Evolutionary conservation across 2,797 vertebrate species (phyloP).

Genomic region (Protosalanx chinensis): DNA sequence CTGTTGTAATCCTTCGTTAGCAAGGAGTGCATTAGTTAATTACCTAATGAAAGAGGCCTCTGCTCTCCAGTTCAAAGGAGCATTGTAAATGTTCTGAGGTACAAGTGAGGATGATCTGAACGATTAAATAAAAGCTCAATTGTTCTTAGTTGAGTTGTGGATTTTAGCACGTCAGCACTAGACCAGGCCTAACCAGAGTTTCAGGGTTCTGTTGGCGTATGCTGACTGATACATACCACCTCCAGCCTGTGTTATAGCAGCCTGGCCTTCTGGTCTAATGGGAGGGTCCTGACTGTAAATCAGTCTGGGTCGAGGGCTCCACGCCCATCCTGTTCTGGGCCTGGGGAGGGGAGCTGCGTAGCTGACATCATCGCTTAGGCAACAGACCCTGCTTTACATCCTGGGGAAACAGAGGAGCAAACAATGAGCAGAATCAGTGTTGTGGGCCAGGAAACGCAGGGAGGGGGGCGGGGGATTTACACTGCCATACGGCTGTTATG

Average conservation of each 20-base stretch:
- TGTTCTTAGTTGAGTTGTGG: conserved; percentile 55
- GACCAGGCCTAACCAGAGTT: conserved; percentile 44
- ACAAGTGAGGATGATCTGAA: conserved; percentile 36
- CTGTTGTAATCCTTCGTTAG: background rate
- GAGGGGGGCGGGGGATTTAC: conserved; percentile 27
- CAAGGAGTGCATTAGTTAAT: conserved; percentile 26
- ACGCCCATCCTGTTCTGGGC: conserved; percentile 71
- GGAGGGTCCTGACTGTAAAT: conserved; percentile 64
- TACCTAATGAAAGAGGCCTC: conserved; percentile 27
- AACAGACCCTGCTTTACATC: conserved; percentile 69
- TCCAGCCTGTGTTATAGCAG: conserved; percentile 38
- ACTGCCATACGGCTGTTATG: conserved; percentile 30
- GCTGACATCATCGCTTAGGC: conserved; percentile 72
- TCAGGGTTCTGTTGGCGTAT: conserved; percentile 31
- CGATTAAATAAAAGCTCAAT: conserved; percentile 33
- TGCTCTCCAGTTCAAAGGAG: conserved; percentile 6
- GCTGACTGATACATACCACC: conserved; percentile 36
- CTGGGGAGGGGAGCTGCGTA: conserved; percentile 59
- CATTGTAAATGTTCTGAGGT: conserved; percentile 25
- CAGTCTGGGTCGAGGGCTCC: conserved; percentile 59
- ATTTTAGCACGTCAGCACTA: conserved; percentile 43
- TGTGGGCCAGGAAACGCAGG: conserved; percentile 36
- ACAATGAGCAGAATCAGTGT: conserved; percentile 61
- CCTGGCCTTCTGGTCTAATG: conserved; percentile 36
- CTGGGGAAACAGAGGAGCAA: conserved; percentile 72